Evolutionary conservation across 2,888 invertebrate genomes (phyloP).

Genomic region (Drosophila meridiana): DNA sequence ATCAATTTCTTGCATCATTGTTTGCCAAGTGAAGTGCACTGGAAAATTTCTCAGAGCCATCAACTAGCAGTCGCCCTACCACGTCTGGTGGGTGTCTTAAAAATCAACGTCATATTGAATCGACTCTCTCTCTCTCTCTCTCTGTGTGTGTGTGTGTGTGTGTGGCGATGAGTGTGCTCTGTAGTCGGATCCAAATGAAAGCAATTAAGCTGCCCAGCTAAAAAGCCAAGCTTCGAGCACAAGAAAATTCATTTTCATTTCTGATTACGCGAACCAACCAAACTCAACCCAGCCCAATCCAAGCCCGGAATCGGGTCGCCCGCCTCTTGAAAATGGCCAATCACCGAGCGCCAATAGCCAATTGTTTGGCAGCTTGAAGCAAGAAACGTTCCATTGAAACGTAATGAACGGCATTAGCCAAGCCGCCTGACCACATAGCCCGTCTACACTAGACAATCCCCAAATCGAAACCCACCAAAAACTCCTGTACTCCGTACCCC

Average conservation of each 20-base stretch:
- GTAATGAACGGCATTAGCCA: conserved; percentile 71
- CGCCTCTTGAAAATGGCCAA: conserved; percentile 26
- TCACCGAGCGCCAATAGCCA: conserved; percentile 42
- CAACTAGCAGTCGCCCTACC: conserved; percentile 38
- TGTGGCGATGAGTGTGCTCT: conserved; percentile 24
- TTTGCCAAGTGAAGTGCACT: conserved; percentile 83
- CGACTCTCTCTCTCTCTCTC: conserved; percentile 7
- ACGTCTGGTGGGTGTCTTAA: conserved; percentile 48
- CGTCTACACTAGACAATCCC: conserved; percentile 10
- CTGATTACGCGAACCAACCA: conserved; percentile 40
- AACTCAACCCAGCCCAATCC: not conserved
- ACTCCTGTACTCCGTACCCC: no score
- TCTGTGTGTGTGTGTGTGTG: not conserved
- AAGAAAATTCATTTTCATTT: conserved; percentile 64
- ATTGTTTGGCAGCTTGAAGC: conserved; percentile 43
- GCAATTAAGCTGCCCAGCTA: conserved; percentile 65
- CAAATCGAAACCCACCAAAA: conserved; percentile 10
- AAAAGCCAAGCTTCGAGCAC: conserved; percentile 48
- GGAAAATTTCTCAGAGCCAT: conserved; percentile 78
- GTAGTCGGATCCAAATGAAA: conserved; percentile 64
- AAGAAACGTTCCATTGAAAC: conserved; percentile 66
- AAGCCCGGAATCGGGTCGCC: not conserved
- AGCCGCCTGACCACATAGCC: conserved; percentile 35
- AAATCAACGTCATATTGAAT: conserved; percentile 79
- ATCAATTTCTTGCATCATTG: conserved; percentile 84